Evolutionary conservation across 2,888 invertebrate species (phyloP).

Genomic region (Rosalia funebris): DNA sequence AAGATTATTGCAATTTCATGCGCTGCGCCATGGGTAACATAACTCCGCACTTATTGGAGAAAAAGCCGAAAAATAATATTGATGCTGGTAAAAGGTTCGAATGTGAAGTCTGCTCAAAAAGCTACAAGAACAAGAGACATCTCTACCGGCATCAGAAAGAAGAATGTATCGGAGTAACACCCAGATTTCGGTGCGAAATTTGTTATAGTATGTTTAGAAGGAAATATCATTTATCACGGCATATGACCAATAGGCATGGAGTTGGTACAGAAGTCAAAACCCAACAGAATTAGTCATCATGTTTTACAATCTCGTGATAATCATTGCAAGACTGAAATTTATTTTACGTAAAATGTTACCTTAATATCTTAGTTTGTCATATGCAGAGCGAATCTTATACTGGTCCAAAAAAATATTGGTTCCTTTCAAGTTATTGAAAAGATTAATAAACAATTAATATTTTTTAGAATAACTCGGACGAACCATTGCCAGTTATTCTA

Average conservation of each 20-base stretch:
- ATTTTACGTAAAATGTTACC: no score
- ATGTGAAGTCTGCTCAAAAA: conserved; percentile 68
- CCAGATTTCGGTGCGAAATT: conserved; percentile 67
- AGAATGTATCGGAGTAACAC: conserved; percentile 68
- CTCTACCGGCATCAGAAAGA: conserved; percentile 68
- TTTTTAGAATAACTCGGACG: no score
- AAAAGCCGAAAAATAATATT: conserved; percentile 25
- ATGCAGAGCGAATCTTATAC: no score
- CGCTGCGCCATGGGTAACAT: conserved; percentile 32
- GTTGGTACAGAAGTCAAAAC: neutral
- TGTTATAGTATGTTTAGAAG: conserved; percentile 66
- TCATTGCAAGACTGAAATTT: no score
- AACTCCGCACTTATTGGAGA: neutral
- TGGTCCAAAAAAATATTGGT: no score
- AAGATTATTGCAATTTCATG: conserved; percentile 40
- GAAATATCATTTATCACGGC: conserved; percentile 51
- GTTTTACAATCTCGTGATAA: no score
- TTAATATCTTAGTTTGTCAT: no score
- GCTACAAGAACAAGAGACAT: conserved; percentile 69
- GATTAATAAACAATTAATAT: no score
- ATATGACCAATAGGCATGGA: conserved; percentile 34
- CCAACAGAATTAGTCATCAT: no score
- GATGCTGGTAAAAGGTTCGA: neutral
- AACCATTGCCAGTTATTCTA: no score
- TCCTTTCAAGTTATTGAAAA: no score